A percentile compares a stretch with the other conserved stretches of the same genome.
Conservation (phyloP, 2,113 vertebrate species). For the Brevimyrus niger region DNA sequence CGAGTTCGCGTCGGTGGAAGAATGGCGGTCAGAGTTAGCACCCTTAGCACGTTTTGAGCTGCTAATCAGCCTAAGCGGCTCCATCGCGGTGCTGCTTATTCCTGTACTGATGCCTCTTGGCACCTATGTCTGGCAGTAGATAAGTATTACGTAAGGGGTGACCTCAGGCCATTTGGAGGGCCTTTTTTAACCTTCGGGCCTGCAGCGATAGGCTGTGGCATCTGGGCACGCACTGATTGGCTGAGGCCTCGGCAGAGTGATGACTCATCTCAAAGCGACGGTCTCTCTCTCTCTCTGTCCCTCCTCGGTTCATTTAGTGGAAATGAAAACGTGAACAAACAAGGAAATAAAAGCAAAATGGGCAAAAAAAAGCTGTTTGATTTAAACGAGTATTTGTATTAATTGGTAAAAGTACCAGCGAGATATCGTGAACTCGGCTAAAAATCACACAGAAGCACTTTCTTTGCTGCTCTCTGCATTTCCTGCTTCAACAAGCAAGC, state of each 20-base stretch:
- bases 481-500: not conserved
- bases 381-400: conserved; percentile 23
- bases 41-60: not conserved
- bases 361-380: conserved; percentile 34
- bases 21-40: not conserved
- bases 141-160: not conserved
- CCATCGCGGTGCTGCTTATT: not conserved
- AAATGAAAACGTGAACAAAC: conserved; percentile 44
- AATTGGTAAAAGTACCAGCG: conserved; percentile 21
- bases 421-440: conserved; percentile 13
- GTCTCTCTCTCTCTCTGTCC: conserved; percentile 31
- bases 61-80: not conserved
- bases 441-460: not conserved
- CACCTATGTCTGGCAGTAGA: not conserved
- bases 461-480: not conserved
- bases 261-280: conserved; percentile 15
- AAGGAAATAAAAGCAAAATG: conserved; percentile 28
- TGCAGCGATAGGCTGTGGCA: conserved; percentile 9
- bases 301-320: conserved; percentile 10
- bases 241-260: not conserved
- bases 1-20: conserved; percentile 8
- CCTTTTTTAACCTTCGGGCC: not conserved
- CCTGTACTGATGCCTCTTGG: conserved; percentile 26
- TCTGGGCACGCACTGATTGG: not conserved
- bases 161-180: not conserved